phyloP scores from a whole-genome alignment of 2,113 vertebrate genomes.

The Otolemur garnettii region DNA sequence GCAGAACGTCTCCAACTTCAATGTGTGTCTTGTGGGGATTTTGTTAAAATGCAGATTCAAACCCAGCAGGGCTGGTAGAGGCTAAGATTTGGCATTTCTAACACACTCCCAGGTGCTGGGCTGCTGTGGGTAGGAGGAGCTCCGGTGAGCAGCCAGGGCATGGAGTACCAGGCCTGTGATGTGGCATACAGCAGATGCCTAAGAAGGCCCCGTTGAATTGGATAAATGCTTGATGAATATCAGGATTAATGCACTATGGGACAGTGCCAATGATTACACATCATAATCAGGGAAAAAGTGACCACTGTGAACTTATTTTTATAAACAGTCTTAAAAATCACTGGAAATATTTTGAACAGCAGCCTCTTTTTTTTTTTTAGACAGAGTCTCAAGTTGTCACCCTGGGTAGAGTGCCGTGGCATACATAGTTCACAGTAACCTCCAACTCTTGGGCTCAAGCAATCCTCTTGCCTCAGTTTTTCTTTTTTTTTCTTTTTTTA shows the following conservation, averaged over 20 bases:
- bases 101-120: accelerated
- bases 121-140: neutral
- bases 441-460: no score
- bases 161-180: no score
- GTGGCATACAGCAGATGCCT: neutral
- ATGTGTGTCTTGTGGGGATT: neutral
- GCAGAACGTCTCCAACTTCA: neutral
- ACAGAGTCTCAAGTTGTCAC: no score
- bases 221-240: neutral
- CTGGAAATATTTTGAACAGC: neutral
- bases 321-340: neutral
- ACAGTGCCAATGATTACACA: no score
- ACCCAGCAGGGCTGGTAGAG: no score
- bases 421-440: no score
- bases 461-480: no score
- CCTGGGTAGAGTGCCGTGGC: no score
- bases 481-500: no score
- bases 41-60: neutral
- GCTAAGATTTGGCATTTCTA: neutral
- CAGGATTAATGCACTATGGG: neutral
- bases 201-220: neutral
- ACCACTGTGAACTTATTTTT: no score
- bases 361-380: neutral
- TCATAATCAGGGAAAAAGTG: neutral
- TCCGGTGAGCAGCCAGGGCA: neutral